phyloP scores from a whole-genome alignment of 2,113 vertebrate species.

The Catharus minimus region DNA sequence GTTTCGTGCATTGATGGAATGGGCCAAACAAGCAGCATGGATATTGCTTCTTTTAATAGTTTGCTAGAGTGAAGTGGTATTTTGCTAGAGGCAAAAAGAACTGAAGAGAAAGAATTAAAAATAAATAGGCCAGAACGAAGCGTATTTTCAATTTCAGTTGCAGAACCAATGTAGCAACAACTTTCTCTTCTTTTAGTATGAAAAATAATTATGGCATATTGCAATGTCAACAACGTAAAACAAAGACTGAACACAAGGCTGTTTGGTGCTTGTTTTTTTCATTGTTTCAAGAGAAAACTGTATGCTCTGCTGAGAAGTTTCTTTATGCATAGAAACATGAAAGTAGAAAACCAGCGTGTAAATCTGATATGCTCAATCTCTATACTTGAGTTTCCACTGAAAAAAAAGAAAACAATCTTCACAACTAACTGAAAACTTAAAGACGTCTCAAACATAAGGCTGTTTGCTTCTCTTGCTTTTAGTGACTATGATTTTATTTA shows the following conservation, averaged over 20 bases:
- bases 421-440: neutral
- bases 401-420: neutral
- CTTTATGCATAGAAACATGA: neutral
- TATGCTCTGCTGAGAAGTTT: neutral
- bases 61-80: neutral
- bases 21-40: neutral
- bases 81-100: conserved; percentile 48
- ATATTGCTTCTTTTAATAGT: conserved; percentile 13
- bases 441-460: neutral
- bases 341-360: neutral
- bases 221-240: neutral
- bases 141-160: conserved; percentile 58
- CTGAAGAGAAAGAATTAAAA: conserved; percentile 61
- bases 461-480: neutral
- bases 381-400: neutral
- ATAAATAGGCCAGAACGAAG: conserved; percentile 64
- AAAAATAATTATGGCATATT: conserved; percentile 45
- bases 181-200: conserved; percentile 25
- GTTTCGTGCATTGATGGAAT: neutral
- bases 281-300: neutral
- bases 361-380: neutral
- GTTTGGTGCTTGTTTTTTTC: neutral
- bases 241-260: neutral
- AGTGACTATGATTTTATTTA: neutral
- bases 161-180: conserved; percentile 33